phyloP scores from a whole-genome alignment of 2,888 invertebrate species.

The Yponomeuta malinellus region DNA sequence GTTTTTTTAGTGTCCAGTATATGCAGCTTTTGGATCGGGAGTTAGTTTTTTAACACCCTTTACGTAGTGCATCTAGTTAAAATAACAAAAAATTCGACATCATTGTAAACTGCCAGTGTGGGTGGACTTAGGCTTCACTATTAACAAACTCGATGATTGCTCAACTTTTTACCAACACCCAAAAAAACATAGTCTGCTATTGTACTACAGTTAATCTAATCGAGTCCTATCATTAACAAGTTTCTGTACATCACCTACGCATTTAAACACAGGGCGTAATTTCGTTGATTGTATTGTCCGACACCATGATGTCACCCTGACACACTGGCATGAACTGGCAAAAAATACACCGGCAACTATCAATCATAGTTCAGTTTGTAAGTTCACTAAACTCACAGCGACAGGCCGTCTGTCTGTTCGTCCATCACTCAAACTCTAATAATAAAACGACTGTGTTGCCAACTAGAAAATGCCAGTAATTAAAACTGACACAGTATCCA shows the following conservation, averaged over 20 bases:
- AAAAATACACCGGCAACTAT: conserved; percentile 24
- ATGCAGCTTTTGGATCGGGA: no score
- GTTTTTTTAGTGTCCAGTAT: no score
- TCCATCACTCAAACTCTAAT: conserved; percentile 24
- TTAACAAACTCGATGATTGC: background rate
- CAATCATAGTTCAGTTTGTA: conserved; percentile 29
- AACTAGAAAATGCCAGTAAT: conserved; percentile 31
- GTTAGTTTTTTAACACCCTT: no score
- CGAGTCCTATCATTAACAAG: background rate
- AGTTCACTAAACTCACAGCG: conserved; percentile 34
- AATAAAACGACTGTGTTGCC: conserved; percentile 31
- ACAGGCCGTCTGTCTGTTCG: conserved; percentile 35
- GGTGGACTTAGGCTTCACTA: background rate
- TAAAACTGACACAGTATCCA: conserved; percentile 35
- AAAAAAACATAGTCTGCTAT: background rate
- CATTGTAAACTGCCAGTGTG: background rate
- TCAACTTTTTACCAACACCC: background rate
- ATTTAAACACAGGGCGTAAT: background rate
- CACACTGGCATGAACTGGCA: conserved; percentile 19
- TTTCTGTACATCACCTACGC: background rate
- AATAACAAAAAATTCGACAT: background rate
- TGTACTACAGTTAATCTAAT: background rate
- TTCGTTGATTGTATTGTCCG: background rate
- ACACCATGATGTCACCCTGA: conserved; percentile 23
- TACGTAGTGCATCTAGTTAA: no score